These are phyloP conservation scores for Plemyria rubiginata DNA, from an alignment of 2,888 invertebrate genomes.

Conservation along the genomic window DNA sequence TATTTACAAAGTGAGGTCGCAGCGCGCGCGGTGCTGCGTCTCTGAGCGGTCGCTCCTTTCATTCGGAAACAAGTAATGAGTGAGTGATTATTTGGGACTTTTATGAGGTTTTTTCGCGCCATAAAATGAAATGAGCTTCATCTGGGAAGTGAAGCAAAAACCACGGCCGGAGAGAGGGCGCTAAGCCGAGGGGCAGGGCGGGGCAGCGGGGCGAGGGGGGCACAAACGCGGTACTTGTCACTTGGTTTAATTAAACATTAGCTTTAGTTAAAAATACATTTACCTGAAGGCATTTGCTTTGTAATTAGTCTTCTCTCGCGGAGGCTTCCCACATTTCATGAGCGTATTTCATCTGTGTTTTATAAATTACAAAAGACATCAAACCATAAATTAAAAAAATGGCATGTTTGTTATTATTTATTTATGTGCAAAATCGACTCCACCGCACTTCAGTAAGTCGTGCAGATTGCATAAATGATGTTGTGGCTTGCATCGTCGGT, in stretches of 20 bases:
- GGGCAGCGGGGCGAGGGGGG: background rate
- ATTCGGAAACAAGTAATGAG: slow-evolving; percentile 41
- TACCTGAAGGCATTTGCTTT: background rate
- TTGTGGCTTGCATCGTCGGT: too few relatives aligned
- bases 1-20: too few relatives aligned
- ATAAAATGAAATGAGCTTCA: slow-evolving; percentile 29
- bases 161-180: too few relatives aligned
- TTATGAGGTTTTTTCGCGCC: slow-evolving; percentile 25
- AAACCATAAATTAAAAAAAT: too few relatives aligned
- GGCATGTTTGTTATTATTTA: too few relatives aligned
- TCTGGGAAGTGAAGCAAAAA: slow-evolving; percentile 28
- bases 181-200: background rate
- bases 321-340: background rate
- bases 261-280: background rate
- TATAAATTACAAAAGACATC: too few relatives aligned
- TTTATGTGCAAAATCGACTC: too few relatives aligned
- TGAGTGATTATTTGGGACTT: slow-evolving; percentile 32
- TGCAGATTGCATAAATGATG: too few relatives aligned
- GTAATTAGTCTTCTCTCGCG: background rate
- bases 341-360: background rate
- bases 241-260: slow-evolving; percentile 2
- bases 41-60: too few relatives aligned
- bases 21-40: too few relatives aligned
- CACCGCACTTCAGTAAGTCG: too few relatives aligned
- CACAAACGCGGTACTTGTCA: background rate